phyloP scores from a whole-genome alignment of 2,797 vertebrate genomes.

The Acanthiza pusilla region DNA sequence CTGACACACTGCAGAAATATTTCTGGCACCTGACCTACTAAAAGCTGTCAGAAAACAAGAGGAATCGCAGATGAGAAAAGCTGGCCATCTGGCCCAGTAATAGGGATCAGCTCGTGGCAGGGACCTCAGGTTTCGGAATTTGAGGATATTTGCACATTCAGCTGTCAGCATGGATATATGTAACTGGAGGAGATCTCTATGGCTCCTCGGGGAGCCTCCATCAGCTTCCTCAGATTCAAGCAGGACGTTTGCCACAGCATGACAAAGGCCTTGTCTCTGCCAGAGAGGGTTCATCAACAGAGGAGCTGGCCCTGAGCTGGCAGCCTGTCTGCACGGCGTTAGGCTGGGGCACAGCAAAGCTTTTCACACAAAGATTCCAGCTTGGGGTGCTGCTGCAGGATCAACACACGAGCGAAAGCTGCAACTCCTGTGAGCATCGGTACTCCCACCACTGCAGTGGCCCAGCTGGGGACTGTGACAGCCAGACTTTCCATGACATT shows the following conservation, averaged over 20 bases:
- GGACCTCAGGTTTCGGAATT: background rate
- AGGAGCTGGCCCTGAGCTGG: background rate
- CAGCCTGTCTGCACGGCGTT: background rate
- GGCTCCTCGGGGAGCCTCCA: background rate
- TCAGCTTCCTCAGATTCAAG: background rate
- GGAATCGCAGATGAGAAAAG: background rate
- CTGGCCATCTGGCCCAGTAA: background rate
- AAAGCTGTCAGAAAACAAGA: slow-evolving; percentile 12
- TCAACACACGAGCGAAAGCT: background rate
- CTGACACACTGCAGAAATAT: background rate
- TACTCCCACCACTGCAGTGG: background rate
- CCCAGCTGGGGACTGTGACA: background rate
- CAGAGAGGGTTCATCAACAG: background rate
- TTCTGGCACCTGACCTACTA: slow-evolving; percentile 15
- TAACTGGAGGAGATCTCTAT: background rate
- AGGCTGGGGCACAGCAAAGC: background rate
- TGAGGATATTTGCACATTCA: background rate
- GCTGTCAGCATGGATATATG: background rate
- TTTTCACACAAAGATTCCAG: background rate
- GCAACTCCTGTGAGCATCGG: fast-evolving
- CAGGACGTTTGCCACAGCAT: background rate
- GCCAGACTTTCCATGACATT: background rate
- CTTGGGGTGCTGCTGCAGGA: background rate
- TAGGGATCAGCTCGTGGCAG: background rate
- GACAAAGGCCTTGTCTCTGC: background rate